phyloP scores from a whole-genome alignment of 1,140 invertebrate genomes.

The Neelides sp. region DNA sequence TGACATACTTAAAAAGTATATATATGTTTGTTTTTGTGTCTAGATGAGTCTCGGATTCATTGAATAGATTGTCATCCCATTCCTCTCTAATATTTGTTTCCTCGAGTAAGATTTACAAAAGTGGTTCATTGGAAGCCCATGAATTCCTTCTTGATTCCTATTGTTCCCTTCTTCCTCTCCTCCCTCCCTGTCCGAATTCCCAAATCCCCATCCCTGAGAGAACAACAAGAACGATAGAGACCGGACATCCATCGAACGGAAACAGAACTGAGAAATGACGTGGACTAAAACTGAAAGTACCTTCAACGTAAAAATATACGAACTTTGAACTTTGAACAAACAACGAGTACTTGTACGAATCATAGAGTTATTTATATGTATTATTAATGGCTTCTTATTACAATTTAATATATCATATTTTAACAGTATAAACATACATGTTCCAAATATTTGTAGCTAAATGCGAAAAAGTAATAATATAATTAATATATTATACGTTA shows the following conservation, averaged over 20 bases:
- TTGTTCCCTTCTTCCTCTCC: not conserved
- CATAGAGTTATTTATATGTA: too few species aligned
- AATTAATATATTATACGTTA: too few species aligned
- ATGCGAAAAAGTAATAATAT: too few species aligned
- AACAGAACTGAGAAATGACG: conserved; percentile 8
- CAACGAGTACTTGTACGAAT: too few species aligned
- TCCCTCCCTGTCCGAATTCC: too few species aligned
- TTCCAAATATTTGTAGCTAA: too few species aligned
- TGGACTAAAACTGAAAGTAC: conserved; percentile 7
- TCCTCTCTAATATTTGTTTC: not conserved
- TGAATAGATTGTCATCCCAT: not conserved
- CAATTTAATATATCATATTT: too few species aligned
- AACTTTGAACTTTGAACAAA: not conserved
- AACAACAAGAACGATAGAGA: conserved; percentile 12
- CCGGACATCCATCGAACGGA: conserved; percentile 10
- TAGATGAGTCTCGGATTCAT: not conserved
- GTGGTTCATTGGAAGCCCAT: not conserved
- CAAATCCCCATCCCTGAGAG: not conserved
- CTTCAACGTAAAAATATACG: conserved; percentile 1
- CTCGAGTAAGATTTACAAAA: not conserved
- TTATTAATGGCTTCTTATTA: too few species aligned
- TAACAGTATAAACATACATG: too few species aligned
- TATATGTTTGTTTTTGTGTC: not conserved
- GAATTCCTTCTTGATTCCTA: conserved; percentile 1
- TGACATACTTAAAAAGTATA: not conserved